Percentiles rank a stretch among this genome's conserved stretches.
These are phyloP conservation scores for Tachyglossus aculeatus DNA, from an alignment of 2,797 vertebrate genomes.

Conservation along the genomic window DNA sequence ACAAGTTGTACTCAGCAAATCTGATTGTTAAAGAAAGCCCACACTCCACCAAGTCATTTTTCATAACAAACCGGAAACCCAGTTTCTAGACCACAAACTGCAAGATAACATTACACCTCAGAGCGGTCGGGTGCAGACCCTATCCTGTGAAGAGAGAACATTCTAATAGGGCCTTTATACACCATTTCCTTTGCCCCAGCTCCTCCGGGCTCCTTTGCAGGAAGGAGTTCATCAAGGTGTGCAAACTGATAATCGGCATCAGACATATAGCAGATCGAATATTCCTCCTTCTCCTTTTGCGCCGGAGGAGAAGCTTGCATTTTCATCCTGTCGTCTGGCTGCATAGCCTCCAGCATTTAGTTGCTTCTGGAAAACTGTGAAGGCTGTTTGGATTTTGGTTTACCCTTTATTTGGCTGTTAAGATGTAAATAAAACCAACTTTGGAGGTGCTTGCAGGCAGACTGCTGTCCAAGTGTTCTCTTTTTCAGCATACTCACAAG, in stretches of 20 bases:
- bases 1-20: not conserved
- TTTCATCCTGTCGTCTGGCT: not conserved
- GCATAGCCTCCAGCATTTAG: not conserved
- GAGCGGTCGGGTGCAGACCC: not conserved
- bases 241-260: not conserved
- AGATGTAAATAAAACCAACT: not conserved
- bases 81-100: conserved; percentile 1
- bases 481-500: not conserved
- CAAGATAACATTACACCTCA: not conserved
- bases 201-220: not conserved
- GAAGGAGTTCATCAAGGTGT: not conserved
- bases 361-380: not conserved
- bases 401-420: conserved; percentile 4
- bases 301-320: not conserved
- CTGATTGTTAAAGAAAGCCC: not conserved
- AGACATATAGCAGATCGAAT: not conserved
- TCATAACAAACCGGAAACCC: not conserved
- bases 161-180: not conserved
- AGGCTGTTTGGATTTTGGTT: not conserved
- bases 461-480: not conserved
- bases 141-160: not conserved
- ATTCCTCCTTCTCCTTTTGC: not conserved
- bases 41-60: not conserved
- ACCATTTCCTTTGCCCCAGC: not conserved
- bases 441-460: not conserved